Evolutionary conservation across 2,113 vertebrate species (phyloP), one percentile per base, ranked within the genome.

Genomic region (Egretta garzetta): DNA sequence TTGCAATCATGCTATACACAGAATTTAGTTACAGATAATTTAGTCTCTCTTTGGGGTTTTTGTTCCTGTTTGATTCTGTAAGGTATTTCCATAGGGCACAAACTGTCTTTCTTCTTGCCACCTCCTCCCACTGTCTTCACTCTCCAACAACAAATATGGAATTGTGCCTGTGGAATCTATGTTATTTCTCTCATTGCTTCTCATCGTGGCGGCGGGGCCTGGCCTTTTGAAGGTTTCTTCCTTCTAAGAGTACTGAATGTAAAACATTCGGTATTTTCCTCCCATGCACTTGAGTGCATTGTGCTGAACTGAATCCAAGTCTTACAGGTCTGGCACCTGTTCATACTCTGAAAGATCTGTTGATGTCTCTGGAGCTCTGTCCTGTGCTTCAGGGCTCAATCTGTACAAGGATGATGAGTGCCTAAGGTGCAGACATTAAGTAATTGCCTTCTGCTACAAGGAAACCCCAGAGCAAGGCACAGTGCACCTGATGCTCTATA

Each of bases 341-440:
- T 91, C 28, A 6, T 26, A 75, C 19, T 56, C 63, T 76, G 23
- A 90, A 92, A 86, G 50, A 95, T 92, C 27, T 80, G 43, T 10
- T n/a, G 63, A 21, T 82, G 49, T 90, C 90, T 88, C 80, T 64
- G 64, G 71, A 83, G 67, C 83, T 55, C 67, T 1, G 4, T 52
- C 1, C 7, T 95, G 52, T 68, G 52, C 75, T 96, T 49, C 88
- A 86, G 77, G 58, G 37, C 52, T 95, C 79, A 80, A 53, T 49
- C 41, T 49, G 37, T 55, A 50, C 15, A 79, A 59, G 66, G 55
- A 62, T 92, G 88, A 88, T 80, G 79, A 95, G 68, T 89, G 73
- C 96, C 92, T 94, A 91, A 86, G 71, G 71, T 76, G 91, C 26
- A 95, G 33, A 20, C 68, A 86, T 97, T 95, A 97, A 96, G 81